phyloP scores from a whole-genome alignment of 2,113 vertebrate genomes.

The Ia io region DNA sequence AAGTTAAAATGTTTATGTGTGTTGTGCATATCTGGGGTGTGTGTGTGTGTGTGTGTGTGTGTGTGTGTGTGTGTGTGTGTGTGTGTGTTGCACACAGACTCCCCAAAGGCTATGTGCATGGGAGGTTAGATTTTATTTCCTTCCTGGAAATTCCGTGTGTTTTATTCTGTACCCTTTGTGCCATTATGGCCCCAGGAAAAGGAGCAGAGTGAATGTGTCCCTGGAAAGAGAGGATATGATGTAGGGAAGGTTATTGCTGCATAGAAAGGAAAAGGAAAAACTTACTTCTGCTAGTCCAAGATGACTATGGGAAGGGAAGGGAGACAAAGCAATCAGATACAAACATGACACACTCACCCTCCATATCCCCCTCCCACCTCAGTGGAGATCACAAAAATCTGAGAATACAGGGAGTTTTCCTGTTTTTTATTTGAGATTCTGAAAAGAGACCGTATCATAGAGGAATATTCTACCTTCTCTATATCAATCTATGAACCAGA shows the following conservation, averaged over 20 bases:
- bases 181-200: neutral
- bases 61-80: neutral
- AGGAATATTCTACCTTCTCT: neutral
- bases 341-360: neutral
- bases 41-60: neutral
- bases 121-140: neutral
- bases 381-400: neutral
- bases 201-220: neutral
- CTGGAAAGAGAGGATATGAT: neutral
- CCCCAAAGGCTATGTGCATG: neutral
- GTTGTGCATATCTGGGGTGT: neutral
- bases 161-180: neutral
- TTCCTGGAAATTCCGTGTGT: neutral
- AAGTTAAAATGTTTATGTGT: neutral
- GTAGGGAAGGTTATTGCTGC: neutral
- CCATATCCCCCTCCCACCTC: neutral
- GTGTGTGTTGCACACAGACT: neutral
- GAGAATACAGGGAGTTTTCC: neutral
- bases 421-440: neutral
- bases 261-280: neutral
- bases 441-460: neutral
- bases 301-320: neutral
- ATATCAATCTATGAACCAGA: neutral
- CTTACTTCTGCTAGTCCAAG: neutral
- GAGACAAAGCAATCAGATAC: neutral